Conservation (phyloP, 2,113 vertebrate genomes). For the Apodemus sylvaticus region DNA sequence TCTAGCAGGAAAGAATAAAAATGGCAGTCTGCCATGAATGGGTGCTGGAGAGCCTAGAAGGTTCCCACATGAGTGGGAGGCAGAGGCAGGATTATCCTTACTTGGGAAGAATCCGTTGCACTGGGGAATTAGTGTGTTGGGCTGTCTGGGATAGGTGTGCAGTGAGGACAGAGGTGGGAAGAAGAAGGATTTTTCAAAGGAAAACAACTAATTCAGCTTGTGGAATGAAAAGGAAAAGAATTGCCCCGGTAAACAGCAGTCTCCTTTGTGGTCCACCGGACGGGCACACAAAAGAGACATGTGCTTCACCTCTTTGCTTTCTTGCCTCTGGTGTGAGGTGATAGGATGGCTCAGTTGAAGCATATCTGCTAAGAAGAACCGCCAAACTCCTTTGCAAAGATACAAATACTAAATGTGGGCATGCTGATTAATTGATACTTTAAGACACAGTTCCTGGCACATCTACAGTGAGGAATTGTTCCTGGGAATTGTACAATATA, state of each 20-base stretch:
- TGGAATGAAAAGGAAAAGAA: slow-evolving; percentile 67
- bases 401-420: neutral
- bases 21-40: slow-evolving; percentile 75
- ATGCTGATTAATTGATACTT: neutral
- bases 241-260: slow-evolving; percentile 51
- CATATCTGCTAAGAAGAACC: neutral
- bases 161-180: neutral
- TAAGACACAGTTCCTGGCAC: slow-evolving; percentile 13
- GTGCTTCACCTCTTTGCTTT: slow-evolving; percentile 45
- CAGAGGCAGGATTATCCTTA: slow-evolving; percentile 78
- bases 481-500: neutral
- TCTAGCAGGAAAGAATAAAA: slow-evolving; percentile 84
- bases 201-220: slow-evolving; percentile 63
- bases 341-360: neutral
- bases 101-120: slow-evolving; percentile 78
- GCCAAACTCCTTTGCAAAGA: neutral
- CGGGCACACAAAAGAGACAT: slow-evolving; percentile 52
- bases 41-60: slow-evolving; percentile 75
- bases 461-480: slow-evolving; percentile 13
- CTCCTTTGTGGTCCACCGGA: slow-evolving; percentile 55
- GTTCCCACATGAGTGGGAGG: slow-evolving; percentile 82
- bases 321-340: slow-evolving; percentile 47
- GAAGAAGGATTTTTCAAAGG: neutral
- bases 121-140: slow-evolving; percentile 52
- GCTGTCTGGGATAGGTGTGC: neutral